Percentiles rank a stretch among this genome's conserved stretches.
phyloP scores from a whole-genome alignment of 1,140 invertebrate genomes.

The Pseudomyrmex gracilis region DNA sequence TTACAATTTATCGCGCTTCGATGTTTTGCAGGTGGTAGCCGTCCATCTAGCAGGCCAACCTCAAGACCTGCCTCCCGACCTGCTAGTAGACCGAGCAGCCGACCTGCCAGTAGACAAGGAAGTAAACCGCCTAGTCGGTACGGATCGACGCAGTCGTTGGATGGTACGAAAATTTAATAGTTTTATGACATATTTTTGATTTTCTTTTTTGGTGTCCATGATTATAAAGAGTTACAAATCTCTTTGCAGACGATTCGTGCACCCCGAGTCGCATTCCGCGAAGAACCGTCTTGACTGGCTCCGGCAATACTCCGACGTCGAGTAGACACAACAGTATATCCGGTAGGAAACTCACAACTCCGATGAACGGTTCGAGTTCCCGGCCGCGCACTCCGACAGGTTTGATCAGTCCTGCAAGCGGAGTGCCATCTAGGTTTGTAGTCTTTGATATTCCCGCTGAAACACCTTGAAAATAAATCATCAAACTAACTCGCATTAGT shows the following conservation, averaged over 20 bases:
- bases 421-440: slow-evolving; percentile 88
- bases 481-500: slow-evolving; percentile 51
- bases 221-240: not conserved
- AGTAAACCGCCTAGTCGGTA: slow-evolving; percentile 96
- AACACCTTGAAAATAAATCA: slow-evolving; percentile 12
- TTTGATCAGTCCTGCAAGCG: slow-evolving; percentile 88
- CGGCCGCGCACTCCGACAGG: slow-evolving; percentile 91
- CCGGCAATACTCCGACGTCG: slow-evolving; percentile 81
- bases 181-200: not conserved
- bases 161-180: slow-evolving; percentile 90
- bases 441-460: not conserved
- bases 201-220: not conserved
- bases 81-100: slow-evolving; percentile 90
- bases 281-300: slow-evolving; percentile 87
- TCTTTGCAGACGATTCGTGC: slow-evolving; percentile 79
- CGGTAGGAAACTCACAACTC: slow-evolving; percentile 78
- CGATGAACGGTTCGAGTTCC: slow-evolving; percentile 86
- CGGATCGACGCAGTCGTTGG: slow-evolving; percentile 95
- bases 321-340: slow-evolving; percentile 84
- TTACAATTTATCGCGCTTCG: not conserved
- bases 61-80: slow-evolving; percentile 90
- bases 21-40: slow-evolving; percentile 82
- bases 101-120: slow-evolving; percentile 92
- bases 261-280: slow-evolving; percentile 91
- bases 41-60: slow-evolving; percentile 86